Evolutionary conservation across 2,888 invertebrate species (phyloP).

Genomic region (Agonopterix heracliana): DNA sequence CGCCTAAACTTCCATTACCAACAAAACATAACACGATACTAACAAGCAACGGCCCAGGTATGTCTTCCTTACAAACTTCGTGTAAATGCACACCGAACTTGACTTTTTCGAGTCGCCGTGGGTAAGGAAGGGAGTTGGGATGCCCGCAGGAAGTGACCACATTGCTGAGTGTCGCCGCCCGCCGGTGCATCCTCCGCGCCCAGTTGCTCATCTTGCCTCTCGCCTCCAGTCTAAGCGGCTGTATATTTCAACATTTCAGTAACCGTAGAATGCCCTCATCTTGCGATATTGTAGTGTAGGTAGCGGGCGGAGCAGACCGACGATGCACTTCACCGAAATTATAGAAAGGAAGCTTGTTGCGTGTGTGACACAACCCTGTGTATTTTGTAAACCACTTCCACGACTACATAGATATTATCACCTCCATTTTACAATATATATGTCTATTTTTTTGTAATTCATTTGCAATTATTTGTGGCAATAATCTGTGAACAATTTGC

Average conservation of each 20-base stretch:
- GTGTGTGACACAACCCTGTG: too few species aligned
- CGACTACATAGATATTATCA: too few species aligned
- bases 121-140: conserved; percentile 86
- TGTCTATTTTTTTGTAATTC: too few species aligned
- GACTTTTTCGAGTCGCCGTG: conserved; percentile 91
- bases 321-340: too few species aligned
- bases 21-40: conserved; percentile 52
- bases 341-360: too few species aligned
- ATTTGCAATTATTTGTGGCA: too few species aligned
- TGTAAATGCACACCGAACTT: conserved; percentile 95
- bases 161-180: conserved; percentile 92
- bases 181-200: conserved; percentile 93
- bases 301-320: too few species aligned
- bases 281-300: neutral
- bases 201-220: conserved; percentile 86
- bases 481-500: too few species aligned
- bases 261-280: neutral
- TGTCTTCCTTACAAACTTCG: conserved; percentile 96
- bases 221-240: neutral
- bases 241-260: neutral
- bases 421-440: too few species aligned
- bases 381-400: too few species aligned
- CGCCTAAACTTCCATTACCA: neutral
- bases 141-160: conserved; percentile 95
- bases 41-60: conserved; percentile 93